Evolutionary conservation across 2,113 vertebrate species (phyloP).

Genomic region (Taurulus bubalis): DNA sequence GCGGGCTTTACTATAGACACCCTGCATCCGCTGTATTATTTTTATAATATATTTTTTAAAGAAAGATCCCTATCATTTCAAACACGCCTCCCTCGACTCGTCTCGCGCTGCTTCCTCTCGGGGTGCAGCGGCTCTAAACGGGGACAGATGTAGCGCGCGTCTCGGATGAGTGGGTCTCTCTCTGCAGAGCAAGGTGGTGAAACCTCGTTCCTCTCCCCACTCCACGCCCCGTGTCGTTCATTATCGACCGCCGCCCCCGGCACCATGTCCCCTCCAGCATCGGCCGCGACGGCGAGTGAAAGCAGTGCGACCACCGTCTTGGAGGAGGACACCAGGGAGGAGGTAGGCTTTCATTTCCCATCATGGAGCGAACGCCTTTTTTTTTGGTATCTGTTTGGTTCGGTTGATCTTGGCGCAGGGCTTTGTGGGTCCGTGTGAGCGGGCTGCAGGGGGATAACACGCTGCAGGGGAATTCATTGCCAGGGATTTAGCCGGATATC

Average conservation of each 20-base stretch:
- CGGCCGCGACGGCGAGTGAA: slow-evolving; percentile 81
- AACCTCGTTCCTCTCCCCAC: slow-evolving; percentile 28
- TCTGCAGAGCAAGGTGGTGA: slow-evolving; percentile 31
- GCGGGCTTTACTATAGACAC: neutral
- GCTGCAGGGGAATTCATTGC: slow-evolving; percentile 5
- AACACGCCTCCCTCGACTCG: slow-evolving; percentile 29
- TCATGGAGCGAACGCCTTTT: neutral
- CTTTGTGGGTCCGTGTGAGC: slow-evolving; percentile 12
- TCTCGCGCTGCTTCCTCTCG: neutral
- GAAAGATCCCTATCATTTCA: slow-evolving; percentile 9
- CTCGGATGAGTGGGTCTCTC: slow-evolving; percentile 23
- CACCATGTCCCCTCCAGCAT: slow-evolving; percentile 82
- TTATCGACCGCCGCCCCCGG: slow-evolving; percentile 21
- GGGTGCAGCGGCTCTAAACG: neutral
- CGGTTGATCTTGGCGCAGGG: slow-evolving; percentile 30
- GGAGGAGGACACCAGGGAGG: slow-evolving; percentile 83
- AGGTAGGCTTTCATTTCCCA: slow-evolving; percentile 66
- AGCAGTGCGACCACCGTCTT: slow-evolving; percentile 78
- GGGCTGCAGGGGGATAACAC: neutral
- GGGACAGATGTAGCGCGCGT: slow-evolving; percentile 1
- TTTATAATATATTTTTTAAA: neutral
- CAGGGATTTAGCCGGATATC: neutral
- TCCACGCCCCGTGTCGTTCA: slow-evolving; percentile 63
- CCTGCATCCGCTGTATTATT: neutral
- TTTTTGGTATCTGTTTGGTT: neutral